Evolutionary conservation across 2,797 vertebrate species (phyloP).

Genomic region (Lacerta bilineata): DNA sequence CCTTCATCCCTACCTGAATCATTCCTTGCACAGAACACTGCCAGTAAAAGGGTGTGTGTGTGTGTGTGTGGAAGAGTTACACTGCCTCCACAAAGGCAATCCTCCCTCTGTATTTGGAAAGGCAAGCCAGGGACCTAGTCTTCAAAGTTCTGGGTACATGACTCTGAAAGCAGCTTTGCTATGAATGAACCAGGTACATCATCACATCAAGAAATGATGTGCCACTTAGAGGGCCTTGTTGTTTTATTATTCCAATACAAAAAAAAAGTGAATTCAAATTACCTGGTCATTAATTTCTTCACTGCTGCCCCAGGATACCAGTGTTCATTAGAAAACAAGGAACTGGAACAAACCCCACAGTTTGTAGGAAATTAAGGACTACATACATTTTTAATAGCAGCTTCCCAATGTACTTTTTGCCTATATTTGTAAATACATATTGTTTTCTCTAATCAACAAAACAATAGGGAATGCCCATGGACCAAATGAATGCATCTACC

Average conservation of each 20-base stretch:
- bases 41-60: too few species aligned
- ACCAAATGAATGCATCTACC: background rate
- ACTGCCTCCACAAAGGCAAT: background rate
- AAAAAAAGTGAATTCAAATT: background rate
- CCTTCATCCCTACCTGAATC: too few species aligned
- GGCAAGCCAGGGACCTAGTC: background rate
- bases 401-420: background rate
- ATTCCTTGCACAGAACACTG: background rate
- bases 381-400: conserved; percentile 6
- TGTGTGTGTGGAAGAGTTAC: background rate
- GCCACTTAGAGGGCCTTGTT: fast-evolving
- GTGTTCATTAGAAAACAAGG: background rate
- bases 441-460: conserved; percentile 10
- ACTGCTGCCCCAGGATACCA: conserved; percentile 5
- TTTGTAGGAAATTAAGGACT: conserved; percentile 8
- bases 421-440: conserved; percentile 17
- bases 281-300: fast-evolving
- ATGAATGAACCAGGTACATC: background rate
- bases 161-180: background rate
- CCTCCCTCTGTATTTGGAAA: background rate
- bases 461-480: conserved; percentile 25
- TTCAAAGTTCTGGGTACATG: background rate
- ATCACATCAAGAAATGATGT: background rate
- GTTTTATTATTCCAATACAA: background rate
- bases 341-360: background rate